A percentile compares a stretch with the other conserved stretches of the same genome.
These are phyloP conservation scores for Podarcis cretensis DNA, from an alignment of 2,113 vertebrate genomes.

Conservation along the genomic window DNA sequence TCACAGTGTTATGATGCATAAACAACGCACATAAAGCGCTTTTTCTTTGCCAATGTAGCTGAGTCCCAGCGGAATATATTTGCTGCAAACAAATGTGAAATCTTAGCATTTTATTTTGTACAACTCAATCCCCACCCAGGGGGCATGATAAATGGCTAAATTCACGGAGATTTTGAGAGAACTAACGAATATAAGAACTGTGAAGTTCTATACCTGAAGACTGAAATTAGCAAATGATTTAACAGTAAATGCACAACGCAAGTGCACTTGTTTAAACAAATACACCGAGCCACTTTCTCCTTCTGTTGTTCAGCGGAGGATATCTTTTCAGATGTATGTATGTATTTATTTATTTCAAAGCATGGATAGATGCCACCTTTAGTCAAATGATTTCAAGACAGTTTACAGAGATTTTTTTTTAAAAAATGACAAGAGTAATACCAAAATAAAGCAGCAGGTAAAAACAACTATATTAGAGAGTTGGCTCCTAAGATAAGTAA, in stretches of 20 bases:
- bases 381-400: background rate
- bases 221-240: background rate
- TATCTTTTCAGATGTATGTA: background rate
- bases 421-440: background rate
- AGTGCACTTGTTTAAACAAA: background rate
- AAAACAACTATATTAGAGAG: background rate
- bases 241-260: background rate
- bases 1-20: too few relatives aligned
- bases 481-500: background rate
- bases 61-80: background rate
- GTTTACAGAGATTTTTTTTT: background rate
- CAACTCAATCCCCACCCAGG: background rate
- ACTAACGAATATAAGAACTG: background rate
- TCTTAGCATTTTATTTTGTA: background rate
- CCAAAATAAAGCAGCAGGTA: background rate
- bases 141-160: background rate
- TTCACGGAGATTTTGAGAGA: background rate
- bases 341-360: too few relatives aligned
- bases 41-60: too few relatives aligned
- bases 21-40: too few relatives aligned
- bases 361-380: too few relatives aligned
- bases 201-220: background rate
- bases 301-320: background rate
- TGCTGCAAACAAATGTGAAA: background rate
- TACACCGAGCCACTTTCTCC: background rate